Evolutionary conservation across 1,140 invertebrate genomes (phyloP).

Genomic region (Danaus melanippus): DNA sequence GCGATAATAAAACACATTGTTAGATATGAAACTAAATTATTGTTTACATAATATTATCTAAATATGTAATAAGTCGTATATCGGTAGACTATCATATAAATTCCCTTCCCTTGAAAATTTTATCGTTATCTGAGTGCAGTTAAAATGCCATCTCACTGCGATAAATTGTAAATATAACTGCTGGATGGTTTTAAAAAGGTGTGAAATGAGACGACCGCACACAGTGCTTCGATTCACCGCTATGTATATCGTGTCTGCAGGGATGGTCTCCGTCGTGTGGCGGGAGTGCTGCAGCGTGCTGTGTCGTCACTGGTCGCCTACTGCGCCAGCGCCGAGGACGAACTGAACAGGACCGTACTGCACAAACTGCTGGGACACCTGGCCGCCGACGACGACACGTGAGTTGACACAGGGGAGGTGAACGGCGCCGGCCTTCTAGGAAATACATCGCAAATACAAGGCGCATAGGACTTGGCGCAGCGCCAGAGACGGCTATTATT

Average conservation of each 20-base stretch:
- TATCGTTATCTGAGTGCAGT: no score
- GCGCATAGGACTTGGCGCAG: conserved; percentile 8
- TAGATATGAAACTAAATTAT: no score
- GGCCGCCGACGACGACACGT: conserved; percentile 21
- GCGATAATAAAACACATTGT: no score
- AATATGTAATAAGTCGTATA: no score
- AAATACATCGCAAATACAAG: conserved; percentile 10
- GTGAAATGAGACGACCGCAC: no score
- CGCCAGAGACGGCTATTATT: conserved; percentile 12
- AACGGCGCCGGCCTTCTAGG: conserved; percentile 12
- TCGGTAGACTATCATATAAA: no score
- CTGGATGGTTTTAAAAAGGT: no score
- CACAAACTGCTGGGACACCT: conserved; percentile 74
- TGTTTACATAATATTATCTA: no score
- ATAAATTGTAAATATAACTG: no score
- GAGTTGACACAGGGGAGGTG: conserved; percentile 6
- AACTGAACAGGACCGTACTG: conserved; percentile 81
- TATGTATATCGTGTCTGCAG: conserved; percentile 40
- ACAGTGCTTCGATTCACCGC: no score
- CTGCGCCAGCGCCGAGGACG: conserved; percentile 82
- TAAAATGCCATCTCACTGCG: no score
- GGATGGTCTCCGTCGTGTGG: conserved; percentile 74
- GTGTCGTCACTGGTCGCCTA: conserved; percentile 79
- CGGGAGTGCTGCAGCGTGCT: conserved; percentile 72
- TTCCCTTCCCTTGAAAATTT: no score